Evolutionary conservation across 2,113 vertebrate genomes (phyloP), one percentile per base, ranked within the genome.

Genomic region (Bagarius yarrelli): DNA sequence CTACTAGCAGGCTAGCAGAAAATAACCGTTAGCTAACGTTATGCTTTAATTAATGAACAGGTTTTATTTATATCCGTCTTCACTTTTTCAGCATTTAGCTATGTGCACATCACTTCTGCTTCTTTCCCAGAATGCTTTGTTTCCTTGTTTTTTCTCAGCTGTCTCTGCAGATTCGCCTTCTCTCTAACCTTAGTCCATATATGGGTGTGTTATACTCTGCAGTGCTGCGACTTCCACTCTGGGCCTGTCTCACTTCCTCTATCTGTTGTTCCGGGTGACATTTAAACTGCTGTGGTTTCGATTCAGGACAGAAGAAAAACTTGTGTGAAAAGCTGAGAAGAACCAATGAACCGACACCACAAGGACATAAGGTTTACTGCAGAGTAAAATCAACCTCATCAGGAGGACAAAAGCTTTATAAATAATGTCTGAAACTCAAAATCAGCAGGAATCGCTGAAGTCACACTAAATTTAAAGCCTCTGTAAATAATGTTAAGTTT

Each of bases 241-340:
- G 69, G 83, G 63, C 77, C 1, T 59, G 63, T 76, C 66, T 83
- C 86, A 91, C 93, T 93, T 92, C 91, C 90, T 89, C 83, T 91
- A 91, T 89, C 91, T 90, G 87, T 90, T 86, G 53, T 84, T 40
- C 30, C 50, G 56, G 19, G 61, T 79, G 53, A 79, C 36, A 44
- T 34, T 59, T 57, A 32, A 53, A 72, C 15, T n/a, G 16, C 73
- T 27, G 55, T 36, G 57, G 73, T 83, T 81, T 86, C 34, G 52
- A n/a, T 73, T 76, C 67, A 40, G 59, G 9, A 16, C 66, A 53
- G 44, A 36, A 59, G 36, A 73, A n/a, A 61, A 21, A 63, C 2
- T 5, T 9, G 53, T 25, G 15, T 40, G 18, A 25, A 11, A 12
- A 15, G 16, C 9, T 1, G 44, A 47, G 3, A 3, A 3, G 36